Evolutionary conservation across 2,888 invertebrate genomes (phyloP).

Genomic region (Linyphia triangularis): DNA sequence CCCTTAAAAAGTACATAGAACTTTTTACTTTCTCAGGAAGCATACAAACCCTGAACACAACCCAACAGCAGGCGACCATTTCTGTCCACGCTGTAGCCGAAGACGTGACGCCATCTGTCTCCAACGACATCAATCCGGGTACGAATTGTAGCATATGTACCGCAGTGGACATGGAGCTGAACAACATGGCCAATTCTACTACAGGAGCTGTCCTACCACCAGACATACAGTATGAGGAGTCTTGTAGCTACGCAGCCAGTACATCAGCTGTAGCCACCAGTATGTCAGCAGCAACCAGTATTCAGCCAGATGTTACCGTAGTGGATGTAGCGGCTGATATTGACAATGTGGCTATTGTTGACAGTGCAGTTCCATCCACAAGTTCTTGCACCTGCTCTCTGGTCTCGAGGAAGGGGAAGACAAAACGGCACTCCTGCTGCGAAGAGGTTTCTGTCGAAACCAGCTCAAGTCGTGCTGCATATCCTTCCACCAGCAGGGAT

Average conservation of each 20-base stretch:
- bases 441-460: slow-evolving; percentile 39
- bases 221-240: slow-evolving; percentile 73
- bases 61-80: slow-evolving; percentile 44
- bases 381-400: slow-evolving; percentile 59
- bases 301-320: slow-evolving; percentile 48
- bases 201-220: slow-evolving; percentile 58
- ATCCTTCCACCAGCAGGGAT: slow-evolving; percentile 44
- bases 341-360: neutral
- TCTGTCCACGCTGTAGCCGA: slow-evolving; percentile 56
- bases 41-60: no score
- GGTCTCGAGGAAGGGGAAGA: slow-evolving; percentile 42
- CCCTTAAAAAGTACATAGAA: no score
- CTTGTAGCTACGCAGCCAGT: slow-evolving; percentile 47
- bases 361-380: slow-evolving; percentile 14
- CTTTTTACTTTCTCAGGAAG: no score
- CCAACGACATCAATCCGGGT: slow-evolving; percentile 16
- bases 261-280: slow-evolving; percentile 6
- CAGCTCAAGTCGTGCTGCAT: slow-evolving; percentile 48
- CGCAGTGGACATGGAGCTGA: slow-evolving; percentile 64
- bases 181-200: slow-evolving; percentile 52
- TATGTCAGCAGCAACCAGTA: neutral
- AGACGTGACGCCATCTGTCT: neutral
- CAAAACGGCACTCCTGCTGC: slow-evolving; percentile 69
- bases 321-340: neutral
- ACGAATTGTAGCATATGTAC: slow-evolving; percentile 67